Conservation (phyloP, 2,113 vertebrate genomes). For the Anoura caudifer region DNA sequence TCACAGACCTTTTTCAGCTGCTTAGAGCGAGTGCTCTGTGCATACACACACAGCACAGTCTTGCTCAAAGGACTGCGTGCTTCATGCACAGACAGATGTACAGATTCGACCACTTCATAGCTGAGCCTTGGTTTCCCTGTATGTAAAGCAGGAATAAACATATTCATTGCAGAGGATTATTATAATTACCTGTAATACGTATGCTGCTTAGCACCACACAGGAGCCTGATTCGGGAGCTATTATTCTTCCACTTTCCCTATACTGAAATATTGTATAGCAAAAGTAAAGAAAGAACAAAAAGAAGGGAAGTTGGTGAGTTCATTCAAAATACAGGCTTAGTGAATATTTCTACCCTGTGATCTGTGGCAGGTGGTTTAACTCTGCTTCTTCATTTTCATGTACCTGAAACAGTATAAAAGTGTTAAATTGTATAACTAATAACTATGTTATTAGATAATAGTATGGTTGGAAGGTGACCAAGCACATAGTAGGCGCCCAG, state of each 20-base stretch:
- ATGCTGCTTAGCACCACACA: background rate
- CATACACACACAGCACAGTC: fast-evolving
- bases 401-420: background rate
- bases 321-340: background rate
- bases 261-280: background rate
- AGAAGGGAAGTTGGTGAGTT: background rate
- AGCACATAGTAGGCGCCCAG: background rate
- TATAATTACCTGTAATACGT: too few relatives aligned
- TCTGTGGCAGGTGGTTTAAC: background rate
- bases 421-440: background rate
- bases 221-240: background rate
- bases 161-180: background rate
- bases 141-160: background rate
- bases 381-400: background rate
- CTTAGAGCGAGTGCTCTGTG: background rate
- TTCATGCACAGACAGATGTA: background rate
- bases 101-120: background rate
- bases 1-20: background rate
- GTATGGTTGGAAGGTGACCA: background rate
- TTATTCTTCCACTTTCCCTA: background rate
- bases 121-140: background rate
- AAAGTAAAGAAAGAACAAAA: background rate
- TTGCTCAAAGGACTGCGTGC: background rate
- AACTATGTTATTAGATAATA: background rate
- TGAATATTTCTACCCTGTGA: background rate